Evolutionary conservation across 2,888 invertebrate species (phyloP).

Genomic region (Andrena chrysosceles): DNA sequence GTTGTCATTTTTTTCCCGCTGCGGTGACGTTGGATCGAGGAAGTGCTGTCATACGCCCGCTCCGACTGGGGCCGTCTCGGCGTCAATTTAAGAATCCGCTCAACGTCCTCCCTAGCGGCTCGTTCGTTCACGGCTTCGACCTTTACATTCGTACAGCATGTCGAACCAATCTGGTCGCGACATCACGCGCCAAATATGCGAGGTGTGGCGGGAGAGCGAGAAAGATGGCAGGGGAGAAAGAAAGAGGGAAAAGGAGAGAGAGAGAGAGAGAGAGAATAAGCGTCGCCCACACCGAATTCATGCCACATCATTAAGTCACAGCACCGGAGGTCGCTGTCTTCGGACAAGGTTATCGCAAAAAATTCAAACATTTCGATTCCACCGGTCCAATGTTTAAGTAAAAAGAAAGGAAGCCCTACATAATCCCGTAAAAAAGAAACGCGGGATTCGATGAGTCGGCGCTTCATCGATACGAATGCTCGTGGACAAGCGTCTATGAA

Average conservation of each 20-base stretch:
- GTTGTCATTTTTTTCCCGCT: conserved; percentile 1
- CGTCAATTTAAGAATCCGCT: conserved; percentile 64
- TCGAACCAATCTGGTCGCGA: conserved; percentile 78
- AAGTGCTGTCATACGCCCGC: conserved; percentile 42
- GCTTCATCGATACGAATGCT: neutral
- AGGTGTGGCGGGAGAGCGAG: conserved; percentile 79
- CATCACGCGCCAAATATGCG: conserved; percentile 83
- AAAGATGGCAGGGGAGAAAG: conserved; percentile 37
- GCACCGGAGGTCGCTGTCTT: conserved; percentile 65
- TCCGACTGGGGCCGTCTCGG: conserved; percentile 22
- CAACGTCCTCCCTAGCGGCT: conserved; percentile 60
- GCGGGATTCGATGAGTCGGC: neutral
- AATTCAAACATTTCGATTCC: conserved; percentile 29
- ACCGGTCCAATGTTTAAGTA: conserved; percentile 11
- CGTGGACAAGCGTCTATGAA: neutral
- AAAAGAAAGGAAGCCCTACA: neutral
- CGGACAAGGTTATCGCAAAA: conserved; percentile 60
- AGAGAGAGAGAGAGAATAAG: conserved; percentile 55
- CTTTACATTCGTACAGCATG: conserved; percentile 76
- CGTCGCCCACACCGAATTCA: conserved; percentile 79
- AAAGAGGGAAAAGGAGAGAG: conserved; percentile 22
- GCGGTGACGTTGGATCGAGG: conserved; percentile 34
- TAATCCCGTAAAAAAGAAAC: conserved; percentile 9
- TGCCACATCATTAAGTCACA: conserved; percentile 67
- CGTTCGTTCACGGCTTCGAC: conserved; percentile 71